Evolutionary conservation across 92 coral and sea anemone genomes (phyloP).

Genomic region (Parazoanthus darwini): DNA sequence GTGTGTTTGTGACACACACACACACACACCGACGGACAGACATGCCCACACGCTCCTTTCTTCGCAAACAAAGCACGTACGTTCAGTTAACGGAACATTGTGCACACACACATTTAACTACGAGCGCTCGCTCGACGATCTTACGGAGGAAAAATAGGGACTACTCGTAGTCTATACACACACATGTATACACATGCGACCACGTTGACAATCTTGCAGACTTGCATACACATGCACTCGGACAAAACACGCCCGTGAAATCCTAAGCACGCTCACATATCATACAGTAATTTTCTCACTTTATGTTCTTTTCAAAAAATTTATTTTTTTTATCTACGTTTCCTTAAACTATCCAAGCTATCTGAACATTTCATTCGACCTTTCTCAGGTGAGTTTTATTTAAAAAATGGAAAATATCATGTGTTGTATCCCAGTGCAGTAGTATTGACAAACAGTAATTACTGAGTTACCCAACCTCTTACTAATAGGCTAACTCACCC

Average conservation of each 20-base stretch:
- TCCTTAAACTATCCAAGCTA: constrained; percentile 57
- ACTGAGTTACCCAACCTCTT: too few relatives aligned
- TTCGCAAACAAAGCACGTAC: too few relatives aligned
- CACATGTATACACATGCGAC: neutral
- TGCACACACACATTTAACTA: neutral
- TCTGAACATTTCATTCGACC: constrained; percentile 81
- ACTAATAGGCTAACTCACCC: too few relatives aligned
- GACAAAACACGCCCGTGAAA: neutral
- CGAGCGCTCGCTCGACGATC: too few relatives aligned
- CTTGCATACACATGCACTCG: neutral
- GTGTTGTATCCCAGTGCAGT: neutral
- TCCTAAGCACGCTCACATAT: neutral
- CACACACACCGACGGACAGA: too few relatives aligned
- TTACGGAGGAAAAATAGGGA: too few relatives aligned
- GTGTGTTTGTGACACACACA: too few relatives aligned
- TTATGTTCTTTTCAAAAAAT: neutral
- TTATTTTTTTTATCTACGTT: neutral
- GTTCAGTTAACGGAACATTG: too few relatives aligned
- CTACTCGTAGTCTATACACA: neutral
- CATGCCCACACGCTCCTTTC: too few relatives aligned
- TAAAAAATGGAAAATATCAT: neutral
- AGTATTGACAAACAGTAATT: neutral
- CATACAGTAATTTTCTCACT: neutral
- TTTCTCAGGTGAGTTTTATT: constrained; percentile 71
- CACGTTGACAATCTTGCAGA: neutral